Evolutionary conservation across 2,888 invertebrate species (phyloP), one percentile per base, ranked within the genome.

Genomic region (Caenorhabditis sp.): DNA sequence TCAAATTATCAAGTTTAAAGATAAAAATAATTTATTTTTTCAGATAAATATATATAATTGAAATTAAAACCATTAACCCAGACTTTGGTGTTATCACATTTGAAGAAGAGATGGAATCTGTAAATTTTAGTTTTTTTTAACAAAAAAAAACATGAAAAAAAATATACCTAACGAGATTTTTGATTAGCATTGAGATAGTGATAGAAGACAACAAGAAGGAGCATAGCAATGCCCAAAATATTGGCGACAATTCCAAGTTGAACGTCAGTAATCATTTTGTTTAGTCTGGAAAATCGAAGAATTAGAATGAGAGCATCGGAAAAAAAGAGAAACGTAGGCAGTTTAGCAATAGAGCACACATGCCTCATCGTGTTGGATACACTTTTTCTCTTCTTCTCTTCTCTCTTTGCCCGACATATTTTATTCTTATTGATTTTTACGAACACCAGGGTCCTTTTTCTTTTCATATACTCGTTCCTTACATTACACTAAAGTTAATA

Each of bases 181-280:
- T 81, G 79, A 65, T 86, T 87, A 69, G 85, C 86, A 58, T 78
- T 80, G 69, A 86, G 76, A 76, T 87, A 86, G 75, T 86, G 86
- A 82, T 79, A 87, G 68, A 85, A 66, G 53, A 86, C 84, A 61
- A 86, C 86, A 58, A 87, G 78, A 66, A 86, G 76, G 69, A 86
- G 85, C 74, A 86, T 85, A 23, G 81, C 78, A 59, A 86, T 85
- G 64, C 86, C 86, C 66, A 86, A 78, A 36, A 86, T 83, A 71
- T 86, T 86, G 69, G 86, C 85, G 58, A 77, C 78, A 59, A 86
- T 81, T 66, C 86, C 86, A 67, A 86, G 82, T 77, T 87, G 86
- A 68, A 86, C 79, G 78, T 86, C 86, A 51, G 78, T 87, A 72
- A 86, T 86, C 86, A 86, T 82, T 55, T 55, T 55, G n/a, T 6